Percentiles rank a stretch among this genome's conserved stretches.
Conservation (phyloP, 2,888 invertebrate genomes). For the Cheiracanthium punctorium region DNA sequence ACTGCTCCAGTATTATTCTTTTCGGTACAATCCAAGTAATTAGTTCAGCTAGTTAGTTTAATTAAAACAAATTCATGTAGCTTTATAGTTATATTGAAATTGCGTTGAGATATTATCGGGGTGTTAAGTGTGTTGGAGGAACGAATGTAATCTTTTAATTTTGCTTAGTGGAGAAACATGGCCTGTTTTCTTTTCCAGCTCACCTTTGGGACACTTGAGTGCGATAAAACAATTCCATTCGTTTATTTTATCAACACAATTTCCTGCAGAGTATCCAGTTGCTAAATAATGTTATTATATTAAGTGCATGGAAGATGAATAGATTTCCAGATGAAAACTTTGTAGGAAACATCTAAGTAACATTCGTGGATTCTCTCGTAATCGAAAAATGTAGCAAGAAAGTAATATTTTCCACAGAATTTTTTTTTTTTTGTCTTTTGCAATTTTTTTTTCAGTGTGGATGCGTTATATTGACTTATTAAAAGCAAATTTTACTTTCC, state of each 20-base stretch:
- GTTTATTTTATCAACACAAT: background rate
- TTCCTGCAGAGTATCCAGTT: too few species aligned
- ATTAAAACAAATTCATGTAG: constrained; percentile 15
- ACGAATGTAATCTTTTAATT: background rate
- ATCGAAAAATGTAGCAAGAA: too few species aligned
- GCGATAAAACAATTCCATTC: background rate
- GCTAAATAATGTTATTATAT: too few species aligned
- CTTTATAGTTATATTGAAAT: background rate
- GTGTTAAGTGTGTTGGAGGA: background rate
- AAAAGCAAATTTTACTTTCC: too few species aligned
- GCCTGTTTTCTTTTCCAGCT: background rate
- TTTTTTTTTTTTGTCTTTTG: too few species aligned
- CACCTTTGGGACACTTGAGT: background rate
- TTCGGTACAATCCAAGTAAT: constrained; percentile 57
- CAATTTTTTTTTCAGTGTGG: too few species aligned
- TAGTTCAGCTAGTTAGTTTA: constrained; percentile 54
- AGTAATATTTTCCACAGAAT: too few species aligned
- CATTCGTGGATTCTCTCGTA: too few species aligned
- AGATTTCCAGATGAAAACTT: too few species aligned
- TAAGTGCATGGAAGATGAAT: too few species aligned
- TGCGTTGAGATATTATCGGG: background rate
- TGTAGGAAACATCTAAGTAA: too few species aligned
- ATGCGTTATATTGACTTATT: too few species aligned
- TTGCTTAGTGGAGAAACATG: background rate
- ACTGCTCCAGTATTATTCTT: constrained; percentile 33